Conservation (phyloP, 2,888 invertebrate species). For the Microplitis manilae region DNA sequence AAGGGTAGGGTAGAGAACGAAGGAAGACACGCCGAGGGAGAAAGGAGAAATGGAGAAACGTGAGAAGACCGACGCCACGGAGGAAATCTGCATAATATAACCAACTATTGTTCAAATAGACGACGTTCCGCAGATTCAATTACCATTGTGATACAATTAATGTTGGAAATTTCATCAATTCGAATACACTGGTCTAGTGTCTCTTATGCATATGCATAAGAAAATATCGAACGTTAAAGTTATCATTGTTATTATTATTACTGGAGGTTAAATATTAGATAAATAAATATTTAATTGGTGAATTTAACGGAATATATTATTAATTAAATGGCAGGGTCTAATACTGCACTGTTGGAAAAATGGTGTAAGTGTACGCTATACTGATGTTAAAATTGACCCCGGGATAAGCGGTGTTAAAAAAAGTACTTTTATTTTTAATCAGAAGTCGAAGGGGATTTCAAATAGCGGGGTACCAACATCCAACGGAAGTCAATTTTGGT, state of each 20-base stretch:
- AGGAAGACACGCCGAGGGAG: slow-evolving; percentile 10
- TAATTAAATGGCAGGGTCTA: too few species aligned
- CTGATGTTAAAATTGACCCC: too few species aligned
- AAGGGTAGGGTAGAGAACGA: slow-evolving; percentile 30
- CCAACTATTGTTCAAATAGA: slow-evolving; percentile 73
- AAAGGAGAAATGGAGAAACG: slow-evolving; percentile 47
- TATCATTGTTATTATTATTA: neutral
- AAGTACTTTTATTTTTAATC: too few species aligned
- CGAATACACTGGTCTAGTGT: slow-evolving; percentile 61
- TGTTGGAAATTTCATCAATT: slow-evolving; percentile 72
- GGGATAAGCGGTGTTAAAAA: too few species aligned
- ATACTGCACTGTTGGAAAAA: too few species aligned
- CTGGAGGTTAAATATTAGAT: slow-evolving; percentile 1
- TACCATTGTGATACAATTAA: slow-evolving; percentile 73
- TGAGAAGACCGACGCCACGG: slow-evolving; percentile 61
- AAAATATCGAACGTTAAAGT: slow-evolving; percentile 65
- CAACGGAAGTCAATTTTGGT: too few species aligned
- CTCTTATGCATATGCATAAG: slow-evolving; percentile 71
- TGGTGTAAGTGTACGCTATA: too few species aligned
- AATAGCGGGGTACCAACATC: too few species aligned
- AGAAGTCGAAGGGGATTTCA: too few species aligned
- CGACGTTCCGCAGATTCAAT: slow-evolving; percentile 71
- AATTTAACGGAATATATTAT: neutral
- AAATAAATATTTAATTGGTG: neutral
- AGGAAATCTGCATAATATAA: slow-evolving; percentile 72